Base-by-base conservation (phyloP, 2,797 vertebrate species). In the Sebastes diaconus region DNA sequence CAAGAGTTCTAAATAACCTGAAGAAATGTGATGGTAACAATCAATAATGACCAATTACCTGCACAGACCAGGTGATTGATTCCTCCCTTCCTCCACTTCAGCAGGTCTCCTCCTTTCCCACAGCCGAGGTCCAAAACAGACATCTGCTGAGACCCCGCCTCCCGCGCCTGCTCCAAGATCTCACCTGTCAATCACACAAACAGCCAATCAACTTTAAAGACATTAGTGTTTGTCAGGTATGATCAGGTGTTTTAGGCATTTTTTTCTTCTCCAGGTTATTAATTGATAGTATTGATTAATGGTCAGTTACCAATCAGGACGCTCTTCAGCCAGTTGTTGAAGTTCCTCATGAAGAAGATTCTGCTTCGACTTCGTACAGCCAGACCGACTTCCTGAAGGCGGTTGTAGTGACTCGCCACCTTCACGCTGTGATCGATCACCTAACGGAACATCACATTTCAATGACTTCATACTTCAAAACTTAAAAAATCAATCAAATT, bases 281-380 rank as follows among this genome's bases (percentile, higher is more conserved):
- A 57, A 30, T 4, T 30, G 22, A 67, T 4, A n/a, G 14, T n/a
- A 50, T 9, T 46, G 59, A 68, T 16, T 18, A 29, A 2, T 29
- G 6, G 79, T 70, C 24, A 72, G 6, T 83, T 95, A 99, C 98
- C 97, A 59, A 99, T 99, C 50, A 99, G 96, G 75, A 98, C 96
- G 0, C 98, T 99, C 93, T 99, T 99, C 79, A 99, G 95, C 98
- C 98, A 99, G 90, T 99, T 99, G 95, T 99, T 99, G 87, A 99
- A 99, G 92, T 99, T 99, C 80, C 98, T 96, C 94, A 99, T 96
- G 94, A 97, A 96, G 93, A 99, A 96, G 84, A 99, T 99, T 68
- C 97, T 96, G 90, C 98, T 99, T 74, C 93, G 96, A 86, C 95
- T 98, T n/a, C 98, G 96, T 50, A 94, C 97, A 13, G 95, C 96